Evolutionary conservation across 1,140 invertebrate species (phyloP).

Genomic region (Ceratosolen fusciceps): DNA sequence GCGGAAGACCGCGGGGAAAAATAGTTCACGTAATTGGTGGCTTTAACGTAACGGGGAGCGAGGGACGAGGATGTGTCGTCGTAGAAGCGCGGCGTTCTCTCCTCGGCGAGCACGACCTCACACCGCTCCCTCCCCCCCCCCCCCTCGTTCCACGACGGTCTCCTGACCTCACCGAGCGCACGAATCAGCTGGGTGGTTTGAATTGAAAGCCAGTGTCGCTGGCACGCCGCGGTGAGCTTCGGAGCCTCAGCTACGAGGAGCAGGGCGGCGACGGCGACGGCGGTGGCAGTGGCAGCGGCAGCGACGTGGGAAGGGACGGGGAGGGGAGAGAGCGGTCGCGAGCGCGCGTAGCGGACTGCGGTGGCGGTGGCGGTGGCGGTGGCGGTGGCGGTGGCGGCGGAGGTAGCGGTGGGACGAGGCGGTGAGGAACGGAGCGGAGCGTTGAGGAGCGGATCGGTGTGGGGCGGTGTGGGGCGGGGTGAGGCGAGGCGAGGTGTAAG

Average conservation of each 20-base stretch:
- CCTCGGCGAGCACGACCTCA: too few relatives aligned
- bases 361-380: background rate
- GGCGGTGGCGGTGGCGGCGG: conserved; percentile 13
- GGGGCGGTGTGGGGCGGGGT: conserved; percentile 50
- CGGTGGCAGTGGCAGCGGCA: too few relatives aligned
- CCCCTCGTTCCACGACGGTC: too few relatives aligned
- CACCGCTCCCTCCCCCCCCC: background rate
- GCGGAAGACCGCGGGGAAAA: background rate
- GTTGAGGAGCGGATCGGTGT: conserved; percentile 39
- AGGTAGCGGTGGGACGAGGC: conserved; percentile 37
- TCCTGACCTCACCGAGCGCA: too few relatives aligned
- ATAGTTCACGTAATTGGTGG: background rate
- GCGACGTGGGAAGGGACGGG: background rate
- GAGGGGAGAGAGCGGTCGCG: background rate
- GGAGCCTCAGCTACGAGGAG: too few relatives aligned
- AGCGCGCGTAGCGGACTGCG: background rate
- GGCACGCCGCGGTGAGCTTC: too few relatives aligned
- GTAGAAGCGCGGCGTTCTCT: background rate
- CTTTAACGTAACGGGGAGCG: background rate
- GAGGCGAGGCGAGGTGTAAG: conserved; percentile 54
- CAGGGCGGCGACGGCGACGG: too few relatives aligned
- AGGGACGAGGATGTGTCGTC: background rate
- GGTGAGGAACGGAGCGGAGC: conserved; percentile 49
- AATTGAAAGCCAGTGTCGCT: conserved; percentile 31
- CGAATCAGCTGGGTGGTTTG: conserved; percentile 34